Base-by-base conservation (phyloP, 1,140 invertebrate genomes). In the Pentalonia nigronervosa region DNA sequence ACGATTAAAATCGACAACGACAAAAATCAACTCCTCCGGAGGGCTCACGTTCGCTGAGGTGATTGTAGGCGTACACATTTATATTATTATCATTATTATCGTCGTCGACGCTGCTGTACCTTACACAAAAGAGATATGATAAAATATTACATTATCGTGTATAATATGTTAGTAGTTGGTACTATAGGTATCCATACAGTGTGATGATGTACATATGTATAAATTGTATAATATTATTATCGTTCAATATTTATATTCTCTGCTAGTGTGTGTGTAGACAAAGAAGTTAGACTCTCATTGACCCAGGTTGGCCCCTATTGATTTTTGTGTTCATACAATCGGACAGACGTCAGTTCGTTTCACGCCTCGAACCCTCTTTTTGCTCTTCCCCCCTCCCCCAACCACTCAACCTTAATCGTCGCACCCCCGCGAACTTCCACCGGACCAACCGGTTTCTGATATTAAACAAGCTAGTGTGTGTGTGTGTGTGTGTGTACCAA, bases 291-390 rank as follows among this genome's bases (percentile, higher is more conserved):
- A 48, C 45, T 87, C 45, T 11, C 45, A 60, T 90, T 90, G 89
- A 90, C 89, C 89, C 34, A 25, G 36, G 88, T 90, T 53, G 34
- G 88, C 88, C 88, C 21, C 84, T 90, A 90, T 90, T 90, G 89
- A 90, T 90, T 90, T 90, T 67, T 67, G 88, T 90, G 88, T 56
- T 90, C 88, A 90, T 90, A 90, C 88, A 90, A 90, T 90, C 88
- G 88, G 88, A 90, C 88, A 90, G 89, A 53, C 56, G 89, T 90
- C 53, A 60, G 53, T 67, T 67, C 56, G 53, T 90, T 67, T 67
- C 89, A 90, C 89, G 88, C 50, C 88, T 90, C 88, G 20, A 56
- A 90, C 89, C 34, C 89, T 81, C 76, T 87, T 25, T 45, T 20
- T 20, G 25, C 84, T 6, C 45, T 87, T 87, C 21, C 56, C 56